These are phyloP conservation scores for Tribolium castaneum DNA, from an alignment of 1,140 invertebrate genomes.

Conservation along the genomic window DNA sequence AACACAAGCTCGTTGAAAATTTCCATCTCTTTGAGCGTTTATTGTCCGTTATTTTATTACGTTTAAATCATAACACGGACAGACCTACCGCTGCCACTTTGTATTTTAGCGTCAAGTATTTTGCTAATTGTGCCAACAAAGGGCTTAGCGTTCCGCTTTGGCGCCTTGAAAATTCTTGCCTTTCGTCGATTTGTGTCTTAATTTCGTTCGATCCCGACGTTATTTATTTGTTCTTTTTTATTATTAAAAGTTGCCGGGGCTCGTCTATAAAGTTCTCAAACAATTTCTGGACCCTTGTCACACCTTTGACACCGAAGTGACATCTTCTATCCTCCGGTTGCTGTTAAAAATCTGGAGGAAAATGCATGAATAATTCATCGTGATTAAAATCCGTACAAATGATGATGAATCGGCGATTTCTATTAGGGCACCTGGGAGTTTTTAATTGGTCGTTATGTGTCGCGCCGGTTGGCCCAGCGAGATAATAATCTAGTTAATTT, in stretches of 20 bases:
- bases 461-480: not conserved
- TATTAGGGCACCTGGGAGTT: not conserved
- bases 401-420: constrained; percentile 25
- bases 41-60: not conserved
- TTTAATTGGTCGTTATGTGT: constrained; percentile 23
- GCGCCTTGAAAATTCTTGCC: not conserved
- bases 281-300: constrained; percentile 27
- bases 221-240: constrained; percentile 26
- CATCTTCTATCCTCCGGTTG: not conserved
- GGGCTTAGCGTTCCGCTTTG: not conserved
- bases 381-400: constrained; percentile 20
- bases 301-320: constrained; percentile 28
- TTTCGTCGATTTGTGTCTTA: not conserved
- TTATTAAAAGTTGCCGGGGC: constrained; percentile 18
- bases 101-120: not conserved
- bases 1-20: not conserved
- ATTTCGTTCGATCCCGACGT: not conserved
- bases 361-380: constrained; percentile 22
- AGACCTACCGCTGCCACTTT: not conserved
- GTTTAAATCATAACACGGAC: not conserved
- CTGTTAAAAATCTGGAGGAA: constrained; percentile 11
- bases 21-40: not conserved
- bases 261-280: constrained; percentile 33
- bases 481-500: constrained; percentile 15
- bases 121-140: not conserved